Base-by-base conservation (phyloP, 2,888 invertebrate species). In the Diogma glabrata region DNA sequence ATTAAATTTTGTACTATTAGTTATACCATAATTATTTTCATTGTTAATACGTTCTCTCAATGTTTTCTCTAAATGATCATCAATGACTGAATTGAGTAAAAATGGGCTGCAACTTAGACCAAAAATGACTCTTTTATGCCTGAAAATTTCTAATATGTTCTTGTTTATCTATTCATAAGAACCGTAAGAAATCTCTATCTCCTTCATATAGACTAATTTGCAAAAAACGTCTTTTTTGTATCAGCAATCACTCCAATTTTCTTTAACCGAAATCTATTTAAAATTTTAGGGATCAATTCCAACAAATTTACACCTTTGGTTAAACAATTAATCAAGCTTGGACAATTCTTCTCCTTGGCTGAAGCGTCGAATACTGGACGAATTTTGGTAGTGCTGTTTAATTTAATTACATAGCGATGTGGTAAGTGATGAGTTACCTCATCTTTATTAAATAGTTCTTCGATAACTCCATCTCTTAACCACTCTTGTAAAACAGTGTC, bases 181-280 rank as follows among this genome's bases (percentile, higher is more conserved):
- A 33, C 12, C 33, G 33, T 33, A 33, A 33, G 12, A 33, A 33
- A 33, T 33, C 14, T 33, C 33, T 12, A 33, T 33, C 33, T 14
- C 14, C n/a, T 33, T 33, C 33, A 33, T n/a, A n/a, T 14, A 33
- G 33, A n/a, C 45, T 22, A 45, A 45, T 45, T 45, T 45, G 45
- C 22, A 45, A 23, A n/a, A 23, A 45, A 45, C 22, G 45, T 22
- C 20, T 23, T 20, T 20, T 20, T 45, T n/a, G 22, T 45, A 14
- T 45, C 45, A 20, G 22, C 12, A n/a, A 45, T 23, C 12, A 45
- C 45, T 4, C 22, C 45, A 45, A 45, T n/a, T 22, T 45, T 45
- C 22, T 14, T 45, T 23, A 45, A 22, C 9, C 45, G 20, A 45
- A 45, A 45, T 20, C 23, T 45, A 22, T 22, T 22, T 10, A 45